Evolutionary conservation across 2,888 invertebrate species (phyloP), one percentile per base, ranked within the genome.

Genomic region (Tetranychus piercei): DNA sequence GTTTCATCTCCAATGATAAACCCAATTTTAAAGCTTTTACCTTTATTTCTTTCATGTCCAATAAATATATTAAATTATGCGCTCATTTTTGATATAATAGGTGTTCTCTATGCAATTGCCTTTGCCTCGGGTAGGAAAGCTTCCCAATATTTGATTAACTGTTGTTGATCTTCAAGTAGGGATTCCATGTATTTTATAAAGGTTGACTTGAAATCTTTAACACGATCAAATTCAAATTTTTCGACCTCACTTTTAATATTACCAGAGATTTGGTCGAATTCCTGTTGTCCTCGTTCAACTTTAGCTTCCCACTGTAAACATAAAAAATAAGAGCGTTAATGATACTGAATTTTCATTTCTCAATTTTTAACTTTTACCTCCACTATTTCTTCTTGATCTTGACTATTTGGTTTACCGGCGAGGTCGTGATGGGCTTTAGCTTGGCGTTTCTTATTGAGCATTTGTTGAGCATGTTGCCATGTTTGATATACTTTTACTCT

Each of bases 381-480:
- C 78, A 91, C 87, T 77, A 97, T 94, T 85, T 99, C 97, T 75
- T 89, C 88, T 78, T 89, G 86, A 0, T 93, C 91, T 81, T 90
- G 90, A 82, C 94, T 94, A 81, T 99, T 97, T 3, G 87, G 88
- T 78, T 94, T 88, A 79, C 92, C 91, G 18, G 91, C 89, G 77
- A 94, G 85, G 81, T 97, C 96, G 70, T 92, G 86, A 81, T 94
- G 92, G 0, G 92, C 91, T 82, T 95, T 95, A 80, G 89, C 89
- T 82, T 99, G 97, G 75, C 96, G 87, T 81, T 96, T 90, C 82
- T 94, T 94, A 22, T 90, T 92, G 77, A 99, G 84, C 84, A 90
- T 92, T 85, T 92, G 89, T 83, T 96, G 94, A 45, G 96, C 92
- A 82, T 94, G 93, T 82, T 99, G 95, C 94, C 97, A 97, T 81